Base-by-base conservation (phyloP, 1,140 invertebrate genomes). In the Drosophila nikananu region DNA sequence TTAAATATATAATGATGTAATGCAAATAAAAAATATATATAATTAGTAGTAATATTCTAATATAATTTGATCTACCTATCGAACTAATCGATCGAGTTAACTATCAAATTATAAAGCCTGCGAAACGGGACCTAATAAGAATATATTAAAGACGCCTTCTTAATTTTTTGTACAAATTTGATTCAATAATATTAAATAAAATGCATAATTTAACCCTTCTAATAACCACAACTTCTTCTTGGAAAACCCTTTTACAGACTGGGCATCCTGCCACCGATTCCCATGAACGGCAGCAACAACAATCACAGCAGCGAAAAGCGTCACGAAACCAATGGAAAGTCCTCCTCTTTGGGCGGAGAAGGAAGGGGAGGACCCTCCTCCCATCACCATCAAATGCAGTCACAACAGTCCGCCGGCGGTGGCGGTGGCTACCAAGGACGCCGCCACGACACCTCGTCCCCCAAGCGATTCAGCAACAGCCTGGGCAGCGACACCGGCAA, bases 401-500 rank as follows among this genome's bases (percentile, higher is more conserved):
- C 77, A 44, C 67, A 74, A 51, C 49, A 54, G 12, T 48, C 62
- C 23, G 62, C 51, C 37, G 35, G 46, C 0, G 46, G 46, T 0
- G 46, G 46, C 17, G 46, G 48, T 10, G 48, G 63, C 25, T 77
- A 83, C 30, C 74, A 95, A 37, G 95, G 94, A 72, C 91, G 84
- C 2, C 81, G 92, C 15, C 86, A 91, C 46, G 92, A 93, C 72
- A 93, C 94, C 17, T 89, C 91, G 15, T 89, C 91, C 21, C 92
- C 92, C 6, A 66, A 94, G 86, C 79, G 95, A 65, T 93, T 96
- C 68, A 95, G 96, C 60, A 96, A 95, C 48, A 96, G 95, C 51
- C 91, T 96, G 59, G 96, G 96, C 27, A 96, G 96, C 84, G 96
- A 97, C 78, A 95, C 95, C 1, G 96, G 96, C 17, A 94, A 95